Percentiles rank a stretch among this genome's conserved stretches.
phyloP scores from a whole-genome alignment of 2,888 invertebrate genomes.

The Capitulum mitella region DNA sequence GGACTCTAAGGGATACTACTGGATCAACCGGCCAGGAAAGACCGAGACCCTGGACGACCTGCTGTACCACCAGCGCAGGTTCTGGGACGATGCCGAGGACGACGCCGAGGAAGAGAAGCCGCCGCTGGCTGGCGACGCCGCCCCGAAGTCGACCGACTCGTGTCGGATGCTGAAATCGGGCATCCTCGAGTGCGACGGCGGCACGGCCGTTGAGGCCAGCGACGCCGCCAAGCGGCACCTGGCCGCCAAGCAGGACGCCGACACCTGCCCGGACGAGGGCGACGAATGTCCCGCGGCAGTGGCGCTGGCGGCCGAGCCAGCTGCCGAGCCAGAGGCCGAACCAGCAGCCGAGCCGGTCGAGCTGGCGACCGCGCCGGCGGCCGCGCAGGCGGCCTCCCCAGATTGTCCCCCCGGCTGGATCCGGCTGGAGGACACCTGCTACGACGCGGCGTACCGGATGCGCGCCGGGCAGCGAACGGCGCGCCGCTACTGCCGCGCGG shows the following conservation, averaged over 20 bases:
- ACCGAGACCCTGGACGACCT: not conserved
- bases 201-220: not conserved
- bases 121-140: too few relatives aligned
- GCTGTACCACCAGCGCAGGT: not conserved
- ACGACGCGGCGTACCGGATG: conserved; percentile 7
- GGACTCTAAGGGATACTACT: not conserved
- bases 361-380: not conserved
- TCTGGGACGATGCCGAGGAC: not conserved
- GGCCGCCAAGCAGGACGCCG: not conserved
- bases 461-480: not conserved
- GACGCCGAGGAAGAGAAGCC: not conserved
- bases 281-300: not conserved
- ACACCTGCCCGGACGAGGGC: not conserved
- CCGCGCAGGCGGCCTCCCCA: too few relatives aligned
- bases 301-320: not conserved
- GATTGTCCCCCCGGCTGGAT: not conserved
- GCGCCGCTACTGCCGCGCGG: not conserved
- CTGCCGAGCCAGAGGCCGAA: too few relatives aligned
- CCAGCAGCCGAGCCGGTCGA: not conserved
- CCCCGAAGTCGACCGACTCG: too few relatives aligned
- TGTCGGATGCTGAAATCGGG: not conserved
- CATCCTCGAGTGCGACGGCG: not conserved
- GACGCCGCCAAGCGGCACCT: not conserved
- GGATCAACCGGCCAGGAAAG: not conserved
- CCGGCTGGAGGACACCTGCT: not conserved